Conservation (phyloP, 2,113 vertebrate genomes). For the Strix uralensis region DNA sequence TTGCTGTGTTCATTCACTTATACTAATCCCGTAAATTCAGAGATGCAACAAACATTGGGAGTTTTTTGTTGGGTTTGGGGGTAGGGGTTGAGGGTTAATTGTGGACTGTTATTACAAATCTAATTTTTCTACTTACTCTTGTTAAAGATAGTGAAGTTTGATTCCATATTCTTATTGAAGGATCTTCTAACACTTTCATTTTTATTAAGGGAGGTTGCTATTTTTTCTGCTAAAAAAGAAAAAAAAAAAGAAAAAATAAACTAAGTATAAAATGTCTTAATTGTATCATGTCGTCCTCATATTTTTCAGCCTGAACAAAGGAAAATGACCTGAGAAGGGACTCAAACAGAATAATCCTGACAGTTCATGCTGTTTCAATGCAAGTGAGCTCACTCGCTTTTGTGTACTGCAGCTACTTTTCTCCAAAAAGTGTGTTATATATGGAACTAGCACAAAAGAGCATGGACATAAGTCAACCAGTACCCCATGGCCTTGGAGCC, state of each 20-base stretch:
- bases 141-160: neutral
- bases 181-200: neutral
- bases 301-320: neutral
- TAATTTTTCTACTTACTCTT: neutral
- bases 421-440: neutral
- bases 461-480: neutral
- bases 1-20: neutral
- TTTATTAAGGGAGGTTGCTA: neutral
- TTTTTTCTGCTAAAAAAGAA: neutral
- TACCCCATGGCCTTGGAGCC: neutral
- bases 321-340: neutral
- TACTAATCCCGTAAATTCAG: neutral
- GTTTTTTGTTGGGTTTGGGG: neutral
- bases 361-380: neutral
- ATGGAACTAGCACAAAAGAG: neutral
- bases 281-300: neutral
- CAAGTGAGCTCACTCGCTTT: neutral
- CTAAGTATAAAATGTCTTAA: neutral
- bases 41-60: accelerated
- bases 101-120: neutral
- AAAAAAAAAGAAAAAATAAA: accelerated
- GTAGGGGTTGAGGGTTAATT: neutral
- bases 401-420: neutral
- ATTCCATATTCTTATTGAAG: neutral
- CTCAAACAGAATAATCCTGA: neutral